A percentile compares a stretch with the other conserved stretches of the same genome.
These are phyloP conservation scores for Phymatocera aterrima DNA, from an alignment of 2,888 invertebrate genomes.

Conservation along the genomic window DNA sequence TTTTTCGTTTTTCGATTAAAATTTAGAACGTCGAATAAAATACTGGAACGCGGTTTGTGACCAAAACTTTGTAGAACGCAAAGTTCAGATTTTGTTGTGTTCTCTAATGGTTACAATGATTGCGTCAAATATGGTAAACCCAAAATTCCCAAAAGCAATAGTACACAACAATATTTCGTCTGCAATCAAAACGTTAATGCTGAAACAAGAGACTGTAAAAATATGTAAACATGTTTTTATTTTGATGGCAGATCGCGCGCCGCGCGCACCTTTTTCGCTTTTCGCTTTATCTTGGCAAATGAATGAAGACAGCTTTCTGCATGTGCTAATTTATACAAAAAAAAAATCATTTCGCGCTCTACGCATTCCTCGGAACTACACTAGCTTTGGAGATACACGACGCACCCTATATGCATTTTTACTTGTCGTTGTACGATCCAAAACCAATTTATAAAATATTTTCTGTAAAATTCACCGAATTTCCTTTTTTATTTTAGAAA, in stretches of 20 bases:
- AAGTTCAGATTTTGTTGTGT: conserved; percentile 24
- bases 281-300: conserved; percentile 55
- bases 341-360: conserved; percentile 48
- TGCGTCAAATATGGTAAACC: conserved; percentile 45
- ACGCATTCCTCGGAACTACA: conserved; percentile 68
- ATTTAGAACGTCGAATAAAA: background rate
- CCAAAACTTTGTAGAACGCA: too few species aligned
- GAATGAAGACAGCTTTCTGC: conserved; percentile 67
- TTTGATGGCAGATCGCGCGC: conserved; percentile 58
- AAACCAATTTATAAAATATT: background rate
- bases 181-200: conserved; percentile 50
- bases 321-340: conserved; percentile 45
- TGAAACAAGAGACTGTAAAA: conserved; percentile 47
- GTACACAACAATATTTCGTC: conserved; percentile 48
- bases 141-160: conserved; percentile 47
- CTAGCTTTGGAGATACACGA: conserved; percentile 61
- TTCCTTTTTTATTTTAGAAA: too few species aligned
- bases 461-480: background rate
- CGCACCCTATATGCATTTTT: conserved; percentile 59
- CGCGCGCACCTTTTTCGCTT: conserved; percentile 57
- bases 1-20: background rate
- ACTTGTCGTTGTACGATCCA: conserved; percentile 49
- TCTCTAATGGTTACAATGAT: background rate
- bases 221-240: conserved; percentile 41
- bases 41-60: conserved; percentile 33